Conservation (phyloP, 2,888 invertebrate genomes). For the Anodontia alba region DNA sequence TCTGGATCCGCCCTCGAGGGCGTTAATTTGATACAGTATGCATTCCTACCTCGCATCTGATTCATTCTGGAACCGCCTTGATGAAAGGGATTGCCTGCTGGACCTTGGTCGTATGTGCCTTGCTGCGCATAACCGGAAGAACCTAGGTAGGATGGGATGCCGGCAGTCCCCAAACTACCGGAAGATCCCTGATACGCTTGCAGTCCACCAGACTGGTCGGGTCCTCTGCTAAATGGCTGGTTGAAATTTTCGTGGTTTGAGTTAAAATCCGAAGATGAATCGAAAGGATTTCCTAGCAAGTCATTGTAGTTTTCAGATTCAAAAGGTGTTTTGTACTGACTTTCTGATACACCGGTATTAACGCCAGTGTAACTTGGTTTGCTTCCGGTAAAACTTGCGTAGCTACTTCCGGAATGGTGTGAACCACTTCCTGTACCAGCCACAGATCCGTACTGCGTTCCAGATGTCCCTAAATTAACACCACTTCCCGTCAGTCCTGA, state of each 20-base stretch:
- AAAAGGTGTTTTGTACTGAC: constrained; percentile 50
- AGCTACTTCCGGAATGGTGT: background rate
- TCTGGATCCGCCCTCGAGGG: no score
- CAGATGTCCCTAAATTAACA: constrained; percentile 10
- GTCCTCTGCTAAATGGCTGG: background rate
- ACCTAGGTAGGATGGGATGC: background rate
- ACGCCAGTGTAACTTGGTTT: background rate
- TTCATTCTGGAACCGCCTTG: constrained; percentile 26
- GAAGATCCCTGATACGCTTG: background rate
- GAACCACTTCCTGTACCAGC: background rate
- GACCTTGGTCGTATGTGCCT: constrained; percentile 1
- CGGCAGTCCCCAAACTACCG: background rate
- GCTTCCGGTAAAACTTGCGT: background rate
- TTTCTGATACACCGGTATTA: constrained; percentile 15
- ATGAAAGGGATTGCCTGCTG: constrained; percentile 33
- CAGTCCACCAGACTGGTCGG: background rate
- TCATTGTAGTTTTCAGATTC: constrained; percentile 53
- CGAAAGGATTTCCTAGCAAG: constrained; percentile 44
- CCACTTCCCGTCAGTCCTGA: constrained; percentile 26
- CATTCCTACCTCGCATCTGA: no score
- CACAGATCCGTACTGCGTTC: background rate
- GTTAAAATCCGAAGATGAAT: constrained; percentile 19
- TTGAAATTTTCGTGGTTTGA: constrained; percentile 9
- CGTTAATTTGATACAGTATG: no score
- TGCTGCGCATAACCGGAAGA: constrained; percentile 1